Percentiles rank a stretch among this genome's conserved stretches.
Evolutionary conservation across 2,888 invertebrate genomes (phyloP).

Genomic region (Tipula lateralis): DNA sequence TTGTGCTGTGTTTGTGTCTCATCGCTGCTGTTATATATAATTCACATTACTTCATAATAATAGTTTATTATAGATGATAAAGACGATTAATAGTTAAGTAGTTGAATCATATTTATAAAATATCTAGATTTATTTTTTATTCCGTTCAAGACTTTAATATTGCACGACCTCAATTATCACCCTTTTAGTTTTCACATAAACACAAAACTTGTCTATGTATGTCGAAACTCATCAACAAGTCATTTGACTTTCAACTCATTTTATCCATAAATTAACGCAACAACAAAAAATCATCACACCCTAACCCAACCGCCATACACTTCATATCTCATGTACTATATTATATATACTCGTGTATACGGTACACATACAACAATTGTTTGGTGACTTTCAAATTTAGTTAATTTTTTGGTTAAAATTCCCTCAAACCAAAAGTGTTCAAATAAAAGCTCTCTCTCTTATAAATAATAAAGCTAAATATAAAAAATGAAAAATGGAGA

Average conservation of each 20-base stretch:
- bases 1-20: neutral
- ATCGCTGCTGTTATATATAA: neutral
- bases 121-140: neutral
- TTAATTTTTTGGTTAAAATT: neutral
- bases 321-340: neutral
- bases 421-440: neutral
- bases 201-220: neutral
- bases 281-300: neutral
- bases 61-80: neutral
- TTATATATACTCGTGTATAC: too few species aligned
- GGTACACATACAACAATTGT: neutral
- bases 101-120: neutral
- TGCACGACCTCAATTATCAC: neutral
- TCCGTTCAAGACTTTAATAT: neutral
- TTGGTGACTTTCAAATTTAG: neutral
- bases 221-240: neutral
- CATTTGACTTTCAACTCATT: neutral
- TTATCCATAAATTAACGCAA: neutral
- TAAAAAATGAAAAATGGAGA: neutral
- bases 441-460: too few species aligned
- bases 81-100: neutral
- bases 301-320: neutral
- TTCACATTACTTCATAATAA: neutral
- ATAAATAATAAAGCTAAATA: neutral
- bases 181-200: neutral